phyloP scores from a whole-genome alignment of 2,797 vertebrate species.

The Merluccius polli region DNA sequence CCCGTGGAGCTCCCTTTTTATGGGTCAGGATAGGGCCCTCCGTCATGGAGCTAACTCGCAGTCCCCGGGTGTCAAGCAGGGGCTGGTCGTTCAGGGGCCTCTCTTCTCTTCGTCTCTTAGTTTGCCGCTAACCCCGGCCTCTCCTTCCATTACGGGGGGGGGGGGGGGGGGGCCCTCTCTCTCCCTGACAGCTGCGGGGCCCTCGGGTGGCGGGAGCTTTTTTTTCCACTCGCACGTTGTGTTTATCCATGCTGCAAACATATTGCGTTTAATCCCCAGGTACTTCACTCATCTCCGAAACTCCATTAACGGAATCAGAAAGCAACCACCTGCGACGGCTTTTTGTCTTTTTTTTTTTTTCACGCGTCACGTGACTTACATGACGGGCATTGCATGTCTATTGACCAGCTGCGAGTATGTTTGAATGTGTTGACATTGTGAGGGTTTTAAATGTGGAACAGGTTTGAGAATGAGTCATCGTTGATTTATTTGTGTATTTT shows the following conservation, averaged over 20 bases:
- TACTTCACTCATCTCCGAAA: constrained; percentile 24
- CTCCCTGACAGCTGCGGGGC: constrained; percentile 50
- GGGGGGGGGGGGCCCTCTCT: too few relatives aligned
- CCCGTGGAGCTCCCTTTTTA: constrained; percentile 40
- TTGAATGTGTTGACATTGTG: too few relatives aligned
- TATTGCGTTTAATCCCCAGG: constrained; percentile 40
- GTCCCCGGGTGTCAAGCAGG: constrained; percentile 18
- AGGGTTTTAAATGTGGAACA: too few relatives aligned
- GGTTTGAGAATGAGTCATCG: not conserved
- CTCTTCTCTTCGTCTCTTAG: constrained; percentile 28
- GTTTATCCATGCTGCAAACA: constrained; percentile 54
- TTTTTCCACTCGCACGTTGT: constrained; percentile 42
- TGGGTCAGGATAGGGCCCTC: constrained; percentile 61
- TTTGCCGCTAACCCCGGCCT: too few relatives aligned
- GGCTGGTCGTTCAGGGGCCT: constrained; percentile 34
- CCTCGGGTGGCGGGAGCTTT: constrained; percentile 32
- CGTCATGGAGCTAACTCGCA: constrained; percentile 61
- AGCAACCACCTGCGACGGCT: not conserved
- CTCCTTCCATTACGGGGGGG: not conserved
- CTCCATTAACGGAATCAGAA: too few relatives aligned
- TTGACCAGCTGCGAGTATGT: too few relatives aligned
- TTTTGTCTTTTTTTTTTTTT: not conserved
- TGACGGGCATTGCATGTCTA: too few relatives aligned
- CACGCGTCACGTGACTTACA: too few relatives aligned
- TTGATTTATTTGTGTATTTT: not conserved